Conservation (phyloP, 2,113 vertebrate genomes). For the Carettochelys insculpta region DNA sequence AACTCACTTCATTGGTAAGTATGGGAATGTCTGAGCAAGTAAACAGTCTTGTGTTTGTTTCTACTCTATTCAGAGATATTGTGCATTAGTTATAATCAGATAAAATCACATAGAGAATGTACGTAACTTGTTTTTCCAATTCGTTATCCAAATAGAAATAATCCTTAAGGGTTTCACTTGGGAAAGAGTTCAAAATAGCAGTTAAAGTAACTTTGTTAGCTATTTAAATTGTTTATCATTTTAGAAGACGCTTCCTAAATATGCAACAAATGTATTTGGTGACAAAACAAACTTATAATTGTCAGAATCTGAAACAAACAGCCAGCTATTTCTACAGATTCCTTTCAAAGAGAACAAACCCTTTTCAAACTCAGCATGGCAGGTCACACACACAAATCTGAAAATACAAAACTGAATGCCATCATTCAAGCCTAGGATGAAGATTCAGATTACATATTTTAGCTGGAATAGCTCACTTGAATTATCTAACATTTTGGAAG, state of each 20-base stretch:
- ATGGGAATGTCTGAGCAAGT: not conserved
- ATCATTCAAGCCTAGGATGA: not conserved
- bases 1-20: not conserved
- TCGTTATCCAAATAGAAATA: not conserved
- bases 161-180: not conserved
- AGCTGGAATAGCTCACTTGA: not conserved
- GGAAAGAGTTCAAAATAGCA: not conserved
- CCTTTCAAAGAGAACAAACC: not conserved
- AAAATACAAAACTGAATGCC: not conserved
- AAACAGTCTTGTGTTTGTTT: not conserved
- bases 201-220: fast-evolving
- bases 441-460: not conserved
- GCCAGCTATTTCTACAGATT: not conserved
- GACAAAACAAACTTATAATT: not conserved
- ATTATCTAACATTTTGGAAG: not conserved
- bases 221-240: not conserved
- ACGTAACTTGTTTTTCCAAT: not conserved
- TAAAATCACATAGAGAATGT: not conserved
- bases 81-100: not conserved
- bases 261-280: not conserved
- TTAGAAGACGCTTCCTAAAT: not conserved
- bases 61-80: not conserved
- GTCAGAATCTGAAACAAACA: not conserved
- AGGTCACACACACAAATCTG: not conserved
- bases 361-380: fast-evolving